These are phyloP conservation scores for Menura novaehollandiae DNA, from an alignment of 2,113 vertebrate genomes.

Conservation along the genomic window DNA sequence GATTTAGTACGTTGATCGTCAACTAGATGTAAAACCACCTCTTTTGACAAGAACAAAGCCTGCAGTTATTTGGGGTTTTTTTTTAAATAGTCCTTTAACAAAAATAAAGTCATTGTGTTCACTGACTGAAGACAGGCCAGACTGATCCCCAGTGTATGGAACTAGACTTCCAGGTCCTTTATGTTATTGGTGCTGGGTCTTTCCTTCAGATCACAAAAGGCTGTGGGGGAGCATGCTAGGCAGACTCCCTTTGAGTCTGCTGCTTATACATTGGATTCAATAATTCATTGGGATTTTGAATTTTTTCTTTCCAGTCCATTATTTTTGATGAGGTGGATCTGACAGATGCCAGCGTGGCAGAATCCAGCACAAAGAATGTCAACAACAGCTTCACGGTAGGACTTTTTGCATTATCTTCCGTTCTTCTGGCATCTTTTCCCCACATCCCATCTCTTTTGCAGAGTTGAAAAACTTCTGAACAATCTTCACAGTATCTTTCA, in stretches of 20 bases:
- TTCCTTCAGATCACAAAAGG: not conserved
- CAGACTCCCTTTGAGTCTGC: not conserved
- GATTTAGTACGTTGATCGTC: not conserved
- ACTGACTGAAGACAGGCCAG: not conserved
- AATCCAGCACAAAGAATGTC: conserved; percentile 97
- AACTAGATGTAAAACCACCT: not conserved
- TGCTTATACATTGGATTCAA: not conserved
- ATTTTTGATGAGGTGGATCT: conserved; percentile 98
- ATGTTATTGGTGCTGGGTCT: not conserved
- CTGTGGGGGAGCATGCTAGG: not conserved
- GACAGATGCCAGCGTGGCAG: conserved; percentile 94
- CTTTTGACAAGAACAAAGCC: not conserved
- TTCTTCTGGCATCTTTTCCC: not conserved
- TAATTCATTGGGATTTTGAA: not conserved
- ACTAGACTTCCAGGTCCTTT: not conserved
- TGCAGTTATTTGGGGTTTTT: not conserved
- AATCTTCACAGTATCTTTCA: not conserved
- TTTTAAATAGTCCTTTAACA: not conserved
- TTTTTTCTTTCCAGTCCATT: conserved; percentile 82
- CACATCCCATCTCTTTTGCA: not conserved
- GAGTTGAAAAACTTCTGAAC: not conserved
- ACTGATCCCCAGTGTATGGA: not conserved
- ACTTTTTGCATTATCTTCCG: not conserved
- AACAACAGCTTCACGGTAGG: conserved; percentile 99
- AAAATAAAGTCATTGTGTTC: not conserved